Base-by-base conservation (phyloP, 2,888 invertebrate species). In the Plagodis pulveraria region DNA sequence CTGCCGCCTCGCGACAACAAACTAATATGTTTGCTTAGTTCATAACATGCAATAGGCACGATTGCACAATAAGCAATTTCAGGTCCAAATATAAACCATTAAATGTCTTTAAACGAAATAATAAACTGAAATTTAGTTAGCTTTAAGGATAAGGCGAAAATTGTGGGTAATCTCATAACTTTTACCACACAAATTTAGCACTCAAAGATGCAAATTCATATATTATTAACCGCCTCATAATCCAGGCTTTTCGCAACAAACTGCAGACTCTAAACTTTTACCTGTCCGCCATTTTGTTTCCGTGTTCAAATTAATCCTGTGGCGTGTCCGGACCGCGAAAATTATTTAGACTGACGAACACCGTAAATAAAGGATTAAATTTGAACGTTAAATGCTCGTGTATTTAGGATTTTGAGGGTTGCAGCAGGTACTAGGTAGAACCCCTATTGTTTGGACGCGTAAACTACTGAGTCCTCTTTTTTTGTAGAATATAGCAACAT, bases 301-400 rank as follows among this genome's bases (percentile, higher is more conserved):
- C 80, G 76, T 79, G 81, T 77, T 83, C 75, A 74, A 84, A 87
- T 85, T 88, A 87, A 89, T 89, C 86, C 86, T 65, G 79, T 67
- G 82, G 81, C 82, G 72, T 83, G 87, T 85, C 81, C 83, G 82
- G 68, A 62, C 69, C 77, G 75, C 69, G 78, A 80, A 84, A 83
- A 88, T 88, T 86, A 88, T 89, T 88, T 87, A 84, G 73, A 80
- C 80, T 81, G 83, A 82, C 81, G 84, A 81, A 81, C 77, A 66
- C 73, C 79, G 83, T 84, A 83, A 86, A 55, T 59, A 55, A 47
- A 55, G 55, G 59, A 59, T 59, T 59, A 55, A 59, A 59, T 50
- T 22, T 50, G 46, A 51, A 59, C 47, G 59, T 40, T 84, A 84
- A 86, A 87, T 81, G 77, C 78, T 72, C 82, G 84, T 84, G 83